Conservation (phyloP, 2,888 invertebrate genomes). For the Saturnia pavonia region DNA sequence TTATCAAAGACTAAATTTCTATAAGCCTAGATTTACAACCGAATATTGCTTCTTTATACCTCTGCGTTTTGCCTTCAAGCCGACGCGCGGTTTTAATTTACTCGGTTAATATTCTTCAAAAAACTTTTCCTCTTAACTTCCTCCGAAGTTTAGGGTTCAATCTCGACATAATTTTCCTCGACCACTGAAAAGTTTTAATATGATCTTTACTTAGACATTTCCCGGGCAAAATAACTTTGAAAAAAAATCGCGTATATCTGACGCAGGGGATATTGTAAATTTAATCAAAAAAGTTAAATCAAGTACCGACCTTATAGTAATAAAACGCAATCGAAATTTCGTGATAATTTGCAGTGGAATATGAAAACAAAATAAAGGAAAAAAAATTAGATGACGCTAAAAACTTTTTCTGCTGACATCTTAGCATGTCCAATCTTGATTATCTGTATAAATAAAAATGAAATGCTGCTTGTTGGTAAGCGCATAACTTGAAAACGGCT, state of each 20-base stretch:
- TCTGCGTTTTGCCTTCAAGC: conserved; percentile 25
- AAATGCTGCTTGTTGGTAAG: no score
- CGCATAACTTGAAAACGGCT: no score
- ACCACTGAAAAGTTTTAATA: conserved; percentile 62
- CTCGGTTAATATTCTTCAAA: conserved; percentile 46
- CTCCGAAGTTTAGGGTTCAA: conserved; percentile 43
- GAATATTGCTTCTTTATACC: not conserved
- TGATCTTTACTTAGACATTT: conserved; percentile 48
- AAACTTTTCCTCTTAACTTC: conserved; percentile 43
- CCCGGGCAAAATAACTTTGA: conserved; percentile 40
- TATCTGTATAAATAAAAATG: no score
- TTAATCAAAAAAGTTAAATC: conserved; percentile 25
- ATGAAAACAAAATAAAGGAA: not conserved
- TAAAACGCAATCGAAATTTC: conserved; percentile 23
- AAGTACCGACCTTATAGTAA: conserved; percentile 17
- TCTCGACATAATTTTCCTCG: conserved; percentile 57
- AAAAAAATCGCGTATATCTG: conserved; percentile 28
- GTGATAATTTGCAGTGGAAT: conserved; percentile 1
- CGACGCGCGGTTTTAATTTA: conserved; percentile 49
- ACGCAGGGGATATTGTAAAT: conserved; percentile 11
- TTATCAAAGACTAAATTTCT: not conserved
- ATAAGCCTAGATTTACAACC: not conserved
- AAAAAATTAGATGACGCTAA: not conserved
- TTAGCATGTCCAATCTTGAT: no score
- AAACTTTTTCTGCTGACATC: not conserved